These are phyloP conservation scores for Ypsolopha scabrella DNA, from an alignment of 2,888 invertebrate genomes.

Conservation along the genomic window DNA sequence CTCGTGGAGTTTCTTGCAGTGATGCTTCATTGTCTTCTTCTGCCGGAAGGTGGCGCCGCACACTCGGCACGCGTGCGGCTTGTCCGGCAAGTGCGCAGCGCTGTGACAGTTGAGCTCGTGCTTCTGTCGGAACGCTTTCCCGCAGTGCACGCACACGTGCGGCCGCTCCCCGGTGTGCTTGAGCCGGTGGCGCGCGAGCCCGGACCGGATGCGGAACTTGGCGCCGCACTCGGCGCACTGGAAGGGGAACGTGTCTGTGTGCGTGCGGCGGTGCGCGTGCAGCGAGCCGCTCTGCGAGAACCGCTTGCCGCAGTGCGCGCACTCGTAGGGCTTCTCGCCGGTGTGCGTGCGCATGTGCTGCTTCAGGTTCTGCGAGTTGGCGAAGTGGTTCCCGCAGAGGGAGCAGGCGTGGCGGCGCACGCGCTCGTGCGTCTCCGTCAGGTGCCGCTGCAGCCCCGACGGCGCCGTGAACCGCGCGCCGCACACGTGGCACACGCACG, in stretches of 20 bases:
- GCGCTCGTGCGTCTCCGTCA: conserved; percentile 73
- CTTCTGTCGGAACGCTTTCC: conserved; percentile 68
- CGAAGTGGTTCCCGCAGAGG: conserved; percentile 59
- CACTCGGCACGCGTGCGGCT: conserved; percentile 25
- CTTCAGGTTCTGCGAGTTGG: conserved; percentile 57
- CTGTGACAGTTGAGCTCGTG: conserved; percentile 70
- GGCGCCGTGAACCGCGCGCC: conserved; percentile 76
- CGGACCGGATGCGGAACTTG: conserved; percentile 49
- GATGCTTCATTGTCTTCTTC: conserved; percentile 43
- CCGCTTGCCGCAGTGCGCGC: conserved; percentile 49
- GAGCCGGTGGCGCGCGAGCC: conserved; percentile 64
- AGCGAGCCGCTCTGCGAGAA: conserved; percentile 61
- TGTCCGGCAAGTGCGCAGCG: conserved; percentile 41
- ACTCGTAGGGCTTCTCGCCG: conserved; percentile 57
- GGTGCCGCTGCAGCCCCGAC: conserved; percentile 72
- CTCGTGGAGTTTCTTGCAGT: conserved; percentile 63
- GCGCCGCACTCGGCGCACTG: conserved; percentile 59
- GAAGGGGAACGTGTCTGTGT: conserved; percentile 53
- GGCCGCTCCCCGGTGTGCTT: conserved; percentile 74
- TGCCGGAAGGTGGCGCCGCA: conserved; percentile 40
- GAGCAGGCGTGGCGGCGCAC: conserved; percentile 71
- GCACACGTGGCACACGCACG: conserved; percentile 75
- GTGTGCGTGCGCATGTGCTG: conserved; percentile 56
- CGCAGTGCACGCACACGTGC: conserved; percentile 69
- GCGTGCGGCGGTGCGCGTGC: conserved; percentile 61